These are phyloP conservation scores for Uria lomvia DNA, from an alignment of 2,113 vertebrate species.

Conservation along the genomic window DNA sequence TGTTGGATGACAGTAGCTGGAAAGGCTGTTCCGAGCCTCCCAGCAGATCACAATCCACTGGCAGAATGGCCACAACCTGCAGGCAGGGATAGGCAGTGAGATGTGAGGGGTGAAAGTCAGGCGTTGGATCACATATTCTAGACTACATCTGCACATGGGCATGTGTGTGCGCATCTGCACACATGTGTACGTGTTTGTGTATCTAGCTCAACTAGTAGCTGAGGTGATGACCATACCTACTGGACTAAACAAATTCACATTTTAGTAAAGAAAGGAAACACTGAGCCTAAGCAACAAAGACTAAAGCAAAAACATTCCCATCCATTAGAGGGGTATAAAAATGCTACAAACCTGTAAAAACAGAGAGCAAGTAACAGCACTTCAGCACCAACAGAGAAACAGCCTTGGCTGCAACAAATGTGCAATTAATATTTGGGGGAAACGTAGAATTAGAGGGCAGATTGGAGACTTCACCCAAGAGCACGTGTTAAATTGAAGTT, in stretches of 20 bases:
- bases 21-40: not conserved
- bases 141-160: no score
- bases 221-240: not conserved
- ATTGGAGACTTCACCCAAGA: not conserved
- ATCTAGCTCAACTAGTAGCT: not conserved
- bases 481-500: not conserved
- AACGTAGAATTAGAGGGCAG: not conserved
- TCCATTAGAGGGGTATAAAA: not conserved
- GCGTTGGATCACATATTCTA: not conserved
- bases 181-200: rapidly evolving
- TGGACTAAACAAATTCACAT: not conserved
- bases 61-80: not conserved
- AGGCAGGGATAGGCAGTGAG: not conserved
- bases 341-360: not conserved
- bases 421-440: not conserved
- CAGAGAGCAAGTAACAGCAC: not conserved
- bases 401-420: not conserved
- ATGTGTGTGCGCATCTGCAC: not conserved
- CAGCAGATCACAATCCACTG: not conserved
- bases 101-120: not conserved
- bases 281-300: not conserved
- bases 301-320: not conserved
- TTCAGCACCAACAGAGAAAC: not conserved
- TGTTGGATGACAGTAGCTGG: not conserved
- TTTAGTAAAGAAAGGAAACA: not conserved